Evolutionary conservation across 2,797 vertebrate genomes (phyloP).

Genomic region (Gobionotothen gibberifrons): DNA sequence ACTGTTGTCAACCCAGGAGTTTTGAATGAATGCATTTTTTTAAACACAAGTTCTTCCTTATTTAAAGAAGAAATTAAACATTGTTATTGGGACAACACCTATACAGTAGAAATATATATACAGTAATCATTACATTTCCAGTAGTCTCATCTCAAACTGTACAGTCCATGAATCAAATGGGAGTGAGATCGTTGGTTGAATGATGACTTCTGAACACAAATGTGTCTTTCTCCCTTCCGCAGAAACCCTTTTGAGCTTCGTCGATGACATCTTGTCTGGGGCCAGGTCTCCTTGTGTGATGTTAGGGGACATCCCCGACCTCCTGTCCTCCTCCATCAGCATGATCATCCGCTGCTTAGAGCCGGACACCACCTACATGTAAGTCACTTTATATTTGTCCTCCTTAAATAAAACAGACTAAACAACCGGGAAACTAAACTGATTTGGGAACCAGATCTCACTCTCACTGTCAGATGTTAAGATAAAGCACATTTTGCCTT

Average conservation of each 20-base stretch:
- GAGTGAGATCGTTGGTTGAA: not conserved
- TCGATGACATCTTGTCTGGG: constrained; percentile 96
- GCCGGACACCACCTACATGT: constrained; percentile 97
- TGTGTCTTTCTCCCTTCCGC: constrained; percentile 31
- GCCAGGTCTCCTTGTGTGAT: constrained; percentile 98
- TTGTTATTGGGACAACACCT: too few species aligned
- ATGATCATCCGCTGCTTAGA: constrained; percentile 96
- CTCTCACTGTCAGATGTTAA: not conserved
- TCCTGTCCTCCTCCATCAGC: constrained; percentile 91
- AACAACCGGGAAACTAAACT: not conserved
- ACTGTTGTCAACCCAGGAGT: not conserved
- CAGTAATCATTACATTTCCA: constrained; percentile 2
- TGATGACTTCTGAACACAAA: not conserved
- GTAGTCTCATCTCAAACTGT: not conserved
- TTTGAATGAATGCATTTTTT: not conserved
- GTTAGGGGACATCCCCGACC: constrained; percentile 94
- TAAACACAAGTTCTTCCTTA: too few species aligned
- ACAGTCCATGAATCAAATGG: not conserved
- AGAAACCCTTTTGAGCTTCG: constrained; percentile 97
- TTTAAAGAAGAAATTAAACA: too few species aligned
- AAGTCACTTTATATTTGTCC: constrained; percentile 69
- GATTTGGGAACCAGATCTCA: not conserved
- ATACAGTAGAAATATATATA: not conserved
- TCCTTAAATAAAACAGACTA: too few species aligned
- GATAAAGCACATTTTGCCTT: not conserved